These are phyloP conservation scores for Pseudococcus jackbeardsleyi DNA, from an alignment of 2,888 invertebrate species.

Conservation along the genomic window DNA sequence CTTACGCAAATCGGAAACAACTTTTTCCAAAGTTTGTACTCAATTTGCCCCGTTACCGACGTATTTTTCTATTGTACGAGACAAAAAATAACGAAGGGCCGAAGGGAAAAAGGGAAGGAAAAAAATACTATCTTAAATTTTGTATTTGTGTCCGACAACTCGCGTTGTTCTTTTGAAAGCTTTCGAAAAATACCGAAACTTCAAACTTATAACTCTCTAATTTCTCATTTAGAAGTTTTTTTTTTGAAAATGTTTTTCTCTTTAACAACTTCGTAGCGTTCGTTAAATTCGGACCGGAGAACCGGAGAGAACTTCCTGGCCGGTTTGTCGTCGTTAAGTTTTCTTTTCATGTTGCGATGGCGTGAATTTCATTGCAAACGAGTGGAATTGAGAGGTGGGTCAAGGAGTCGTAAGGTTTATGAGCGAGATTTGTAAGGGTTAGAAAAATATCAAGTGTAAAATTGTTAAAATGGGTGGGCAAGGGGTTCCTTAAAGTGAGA, in stretches of 20 bases:
- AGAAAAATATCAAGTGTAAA: background rate
- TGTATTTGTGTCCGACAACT: slow-evolving; percentile 8
- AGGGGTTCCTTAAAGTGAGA: too few species aligned
- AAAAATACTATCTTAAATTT: background rate
- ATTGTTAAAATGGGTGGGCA: too few species aligned
- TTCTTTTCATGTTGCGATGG: background rate
- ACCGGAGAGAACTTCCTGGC: background rate
- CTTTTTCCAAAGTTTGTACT: slow-evolving; percentile 26
- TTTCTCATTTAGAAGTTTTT: slow-evolving; percentile 19
- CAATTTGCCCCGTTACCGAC: background rate
- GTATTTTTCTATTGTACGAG: slow-evolving; percentile 29
- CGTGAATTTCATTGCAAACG: background rate
- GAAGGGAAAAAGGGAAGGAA: background rate
- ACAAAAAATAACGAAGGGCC: background rate
- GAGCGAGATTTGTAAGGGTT: background rate
- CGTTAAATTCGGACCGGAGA: slow-evolving; percentile 17
- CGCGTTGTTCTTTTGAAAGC: slow-evolving; percentile 39
- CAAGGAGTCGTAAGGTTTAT: background rate
- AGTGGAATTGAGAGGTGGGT: background rate
- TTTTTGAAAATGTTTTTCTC: slow-evolving; percentile 17
- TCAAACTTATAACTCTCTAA: slow-evolving; percentile 39
- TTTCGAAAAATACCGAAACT: slow-evolving; percentile 45
- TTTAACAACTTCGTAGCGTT: slow-evolving; percentile 16
- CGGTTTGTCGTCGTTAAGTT: slow-evolving; percentile 3
- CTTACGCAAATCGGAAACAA: slow-evolving; percentile 30